Evolutionary conservation across 1,140 invertebrate genomes (phyloP).

Genomic region (Rhagoletis pomonella): DNA sequence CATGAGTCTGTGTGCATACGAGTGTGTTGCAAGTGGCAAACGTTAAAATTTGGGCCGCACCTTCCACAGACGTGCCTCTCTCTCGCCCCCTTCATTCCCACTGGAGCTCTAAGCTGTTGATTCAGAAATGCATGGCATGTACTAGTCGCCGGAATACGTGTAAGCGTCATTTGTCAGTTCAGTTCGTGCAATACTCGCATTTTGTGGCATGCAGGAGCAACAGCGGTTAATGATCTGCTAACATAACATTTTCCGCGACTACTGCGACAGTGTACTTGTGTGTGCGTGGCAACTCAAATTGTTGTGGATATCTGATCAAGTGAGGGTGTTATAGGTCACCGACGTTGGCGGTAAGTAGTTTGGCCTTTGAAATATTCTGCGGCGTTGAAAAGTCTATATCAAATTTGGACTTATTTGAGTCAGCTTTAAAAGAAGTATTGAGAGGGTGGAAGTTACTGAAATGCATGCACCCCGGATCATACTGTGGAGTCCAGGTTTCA

Average conservation of each 20-base stretch:
- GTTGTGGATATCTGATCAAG: not conserved
- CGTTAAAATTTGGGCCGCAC: conserved; percentile 40
- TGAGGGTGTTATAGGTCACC: not conserved
- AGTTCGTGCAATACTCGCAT: not conserved
- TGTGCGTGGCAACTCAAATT: not conserved
- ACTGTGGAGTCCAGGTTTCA: too few species aligned
- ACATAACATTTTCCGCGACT: not conserved
- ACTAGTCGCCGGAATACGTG: conserved; percentile 11
- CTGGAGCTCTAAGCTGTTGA: not conserved
- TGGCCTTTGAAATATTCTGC: not conserved
- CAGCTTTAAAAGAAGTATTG: too few species aligned
- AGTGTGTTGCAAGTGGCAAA: conserved; percentile 35
- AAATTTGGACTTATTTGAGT: too few species aligned
- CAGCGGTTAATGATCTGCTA: conserved; percentile 50
- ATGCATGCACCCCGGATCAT: too few species aligned
- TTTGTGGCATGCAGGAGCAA: conserved; percentile 39
- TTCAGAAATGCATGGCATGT: conserved; percentile 22
- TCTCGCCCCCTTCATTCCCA: not conserved
- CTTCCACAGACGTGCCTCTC: not conserved
- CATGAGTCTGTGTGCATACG: not conserved
- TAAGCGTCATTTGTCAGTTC: conserved; percentile 27
- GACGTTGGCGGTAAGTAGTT: not conserved
- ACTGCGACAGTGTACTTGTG: not conserved
- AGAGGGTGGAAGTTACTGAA: too few species aligned
- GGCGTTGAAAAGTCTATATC: not conserved